Evolutionary conservation across 2,888 invertebrate species (phyloP), one percentile per base, ranked within the genome.

Genomic region (Erebia epiphron): DNA sequence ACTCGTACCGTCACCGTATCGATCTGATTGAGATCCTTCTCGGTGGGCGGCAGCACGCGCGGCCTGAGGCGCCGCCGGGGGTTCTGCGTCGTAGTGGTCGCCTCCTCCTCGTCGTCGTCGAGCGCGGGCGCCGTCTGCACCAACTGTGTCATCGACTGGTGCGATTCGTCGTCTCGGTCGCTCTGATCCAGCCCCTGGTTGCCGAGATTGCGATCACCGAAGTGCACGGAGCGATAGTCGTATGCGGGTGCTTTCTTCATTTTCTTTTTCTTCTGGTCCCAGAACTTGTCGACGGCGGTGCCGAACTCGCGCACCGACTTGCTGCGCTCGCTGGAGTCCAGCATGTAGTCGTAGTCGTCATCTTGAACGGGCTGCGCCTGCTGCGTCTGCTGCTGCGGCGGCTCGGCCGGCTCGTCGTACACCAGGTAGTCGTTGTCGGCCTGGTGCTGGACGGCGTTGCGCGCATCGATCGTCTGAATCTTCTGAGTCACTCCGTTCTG

Each of bases 1-100:
- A 94, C 93, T 57, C 93, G 84, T 18, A 94, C 94, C 0, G 94
- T 93, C 7, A 94, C 90, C 1, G 93, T 94, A 74, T 94, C 94
- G 43, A 94, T 94, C 77, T 93, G 89, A 21, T 88, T 88, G 0
- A 93, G 94, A 68, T 93, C 89, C 35, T 93, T 91, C 73, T 94
- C 93, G 0, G 93, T 93, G 2, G 93, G 94, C 1, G 94, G 94
- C 35, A 93, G 79, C 7, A 93, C 89, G 26, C 90, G 88, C 5
- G 94, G 93, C 16, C 84, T 85, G 18, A 94, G 79, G 16, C 83
- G 82, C 50, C 83, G 81, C 46, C 84, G 86, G 0, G 93, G 94
- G 74, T 93, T 89, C 74, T 92, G 89, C 0, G 94, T 93, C 11
- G 89, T 90, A 1, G 94, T 94, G 1, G 93, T 93, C 8, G 79